Evolutionary conservation across 1,140 invertebrate species (phyloP).

Genomic region (Diprion similis): DNA sequence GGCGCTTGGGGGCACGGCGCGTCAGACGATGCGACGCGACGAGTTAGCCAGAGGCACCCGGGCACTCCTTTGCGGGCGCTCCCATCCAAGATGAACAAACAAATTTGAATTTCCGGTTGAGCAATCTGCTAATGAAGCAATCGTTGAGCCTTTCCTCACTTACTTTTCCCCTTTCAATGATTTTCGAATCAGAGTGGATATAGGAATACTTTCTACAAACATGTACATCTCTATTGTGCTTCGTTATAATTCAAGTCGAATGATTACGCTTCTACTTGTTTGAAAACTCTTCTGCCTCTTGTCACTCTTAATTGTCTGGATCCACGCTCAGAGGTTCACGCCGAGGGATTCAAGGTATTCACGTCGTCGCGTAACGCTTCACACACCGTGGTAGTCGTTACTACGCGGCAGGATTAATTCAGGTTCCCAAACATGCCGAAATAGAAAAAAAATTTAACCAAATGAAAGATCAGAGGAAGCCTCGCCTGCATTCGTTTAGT

Average conservation of each 20-base stretch:
- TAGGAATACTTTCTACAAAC: background rate
- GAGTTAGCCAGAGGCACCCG: slow-evolving; percentile 21
- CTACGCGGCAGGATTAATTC: too few relatives aligned
- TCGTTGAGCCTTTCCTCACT: background rate
- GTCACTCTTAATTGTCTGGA: background rate
- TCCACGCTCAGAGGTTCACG: too few relatives aligned
- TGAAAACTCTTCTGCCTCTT: slow-evolving; percentile 4
- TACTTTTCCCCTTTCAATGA: background rate
- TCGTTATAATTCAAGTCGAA: background rate
- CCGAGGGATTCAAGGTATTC: too few relatives aligned
- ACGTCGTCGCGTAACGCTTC: too few relatives aligned
- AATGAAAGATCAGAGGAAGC: too few relatives aligned
- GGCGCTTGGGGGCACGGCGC: slow-evolving; percentile 15
- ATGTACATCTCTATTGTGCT: background rate
- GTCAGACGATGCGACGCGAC: background rate
- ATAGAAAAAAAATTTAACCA: too few relatives aligned
- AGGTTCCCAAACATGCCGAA: too few relatives aligned
- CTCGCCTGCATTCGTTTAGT: too few relatives aligned
- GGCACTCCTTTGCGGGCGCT: slow-evolving; percentile 19
- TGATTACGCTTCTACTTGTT: background rate
- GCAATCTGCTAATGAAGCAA: slow-evolving; percentile 8
- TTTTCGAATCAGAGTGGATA: background rate
- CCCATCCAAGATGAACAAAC: slow-evolving; percentile 22
- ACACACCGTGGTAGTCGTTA: too few relatives aligned
- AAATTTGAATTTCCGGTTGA: slow-evolving; percentile 26